Percentiles rank a stretch among this genome's conserved stretches.
phyloP scores from a whole-genome alignment of 2,888 invertebrate species.

The Boloria euphrosyne region DNA sequence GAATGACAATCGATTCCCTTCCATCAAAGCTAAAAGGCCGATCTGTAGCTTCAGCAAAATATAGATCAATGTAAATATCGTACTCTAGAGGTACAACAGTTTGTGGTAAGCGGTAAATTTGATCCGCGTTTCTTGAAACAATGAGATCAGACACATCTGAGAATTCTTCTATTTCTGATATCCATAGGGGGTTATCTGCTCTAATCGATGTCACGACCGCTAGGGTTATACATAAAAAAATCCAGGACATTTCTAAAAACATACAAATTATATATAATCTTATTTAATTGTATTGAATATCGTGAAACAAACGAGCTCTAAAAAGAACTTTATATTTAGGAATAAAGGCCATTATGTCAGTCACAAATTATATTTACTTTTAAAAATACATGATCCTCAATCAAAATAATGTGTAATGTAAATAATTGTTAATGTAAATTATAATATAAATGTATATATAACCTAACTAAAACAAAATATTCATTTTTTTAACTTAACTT shows the following conservation, averaged over 20 bases:
- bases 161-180: slow-evolving; percentile 57
- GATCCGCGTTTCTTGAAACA: slow-evolving; percentile 49
- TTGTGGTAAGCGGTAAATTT: slow-evolving; percentile 61
- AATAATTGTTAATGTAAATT: background rate
- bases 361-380: too few species aligned
- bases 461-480: background rate
- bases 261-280: background rate
- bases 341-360: too few species aligned
- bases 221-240: slow-evolving; percentile 47
- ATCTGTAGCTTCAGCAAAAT: slow-evolving; percentile 61
- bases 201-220: slow-evolving; percentile 50
- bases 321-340: too few species aligned
- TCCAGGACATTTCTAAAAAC: slow-evolving; percentile 56
- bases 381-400: too few species aligned
- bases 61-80: slow-evolving; percentile 68
- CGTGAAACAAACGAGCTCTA: too few species aligned
- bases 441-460: background rate
- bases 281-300: too few species aligned
- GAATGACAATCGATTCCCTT: slow-evolving; percentile 57
- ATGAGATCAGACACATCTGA: slow-evolving; percentile 19
- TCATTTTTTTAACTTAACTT: background rate
- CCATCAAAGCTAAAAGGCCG: slow-evolving; percentile 70
- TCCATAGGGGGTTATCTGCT: slow-evolving; percentile 60
- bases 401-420: too few species aligned
- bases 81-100: slow-evolving; percentile 68